Percentiles rank a stretch among this genome's conserved stretches.
Conservation (phyloP, 2,797 vertebrate genomes). For the Graptemys geographica region DNA sequence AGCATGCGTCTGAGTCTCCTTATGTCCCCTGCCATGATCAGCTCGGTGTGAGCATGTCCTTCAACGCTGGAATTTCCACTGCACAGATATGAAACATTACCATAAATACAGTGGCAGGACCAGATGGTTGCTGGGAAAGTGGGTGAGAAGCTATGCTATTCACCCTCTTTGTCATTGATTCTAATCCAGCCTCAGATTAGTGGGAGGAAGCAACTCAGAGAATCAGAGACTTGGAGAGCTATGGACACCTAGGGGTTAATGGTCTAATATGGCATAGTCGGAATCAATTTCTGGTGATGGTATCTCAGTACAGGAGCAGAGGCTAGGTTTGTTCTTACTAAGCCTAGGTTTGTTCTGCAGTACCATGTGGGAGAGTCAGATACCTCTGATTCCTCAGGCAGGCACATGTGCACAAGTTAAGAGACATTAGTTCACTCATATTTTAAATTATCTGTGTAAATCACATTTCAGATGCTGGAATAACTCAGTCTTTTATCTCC, state of each 20-base stretch:
- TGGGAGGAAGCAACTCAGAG: background rate
- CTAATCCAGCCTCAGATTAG: background rate
- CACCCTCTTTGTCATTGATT: background rate
- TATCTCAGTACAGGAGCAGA: background rate
- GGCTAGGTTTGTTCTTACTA: too few relatives aligned
- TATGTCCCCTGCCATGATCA: slow-evolving; percentile 51
- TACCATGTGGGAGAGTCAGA: background rate
- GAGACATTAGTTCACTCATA: background rate
- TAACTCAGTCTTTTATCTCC: background rate
- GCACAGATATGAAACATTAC: slow-evolving; percentile 3
- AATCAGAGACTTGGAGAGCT: background rate
- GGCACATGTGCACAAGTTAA: background rate
- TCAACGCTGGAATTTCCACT: background rate
- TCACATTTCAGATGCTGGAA: background rate
- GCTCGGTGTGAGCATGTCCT: background rate
- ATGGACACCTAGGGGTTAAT: background rate
- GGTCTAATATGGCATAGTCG: background rate
- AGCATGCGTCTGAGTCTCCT: slow-evolving; percentile 64
- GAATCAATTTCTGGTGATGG: background rate
- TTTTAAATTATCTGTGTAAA: background rate
- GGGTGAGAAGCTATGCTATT: background rate
- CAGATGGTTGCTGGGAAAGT: background rate
- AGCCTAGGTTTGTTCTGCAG: background rate
- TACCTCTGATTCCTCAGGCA: background rate
- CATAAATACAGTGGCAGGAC: background rate